Percentiles rank a stretch among this genome's conserved stretches.
Conservation (phyloP, 2,888 invertebrate genomes). For the Rhagophthalmus giganteus region DNA sequence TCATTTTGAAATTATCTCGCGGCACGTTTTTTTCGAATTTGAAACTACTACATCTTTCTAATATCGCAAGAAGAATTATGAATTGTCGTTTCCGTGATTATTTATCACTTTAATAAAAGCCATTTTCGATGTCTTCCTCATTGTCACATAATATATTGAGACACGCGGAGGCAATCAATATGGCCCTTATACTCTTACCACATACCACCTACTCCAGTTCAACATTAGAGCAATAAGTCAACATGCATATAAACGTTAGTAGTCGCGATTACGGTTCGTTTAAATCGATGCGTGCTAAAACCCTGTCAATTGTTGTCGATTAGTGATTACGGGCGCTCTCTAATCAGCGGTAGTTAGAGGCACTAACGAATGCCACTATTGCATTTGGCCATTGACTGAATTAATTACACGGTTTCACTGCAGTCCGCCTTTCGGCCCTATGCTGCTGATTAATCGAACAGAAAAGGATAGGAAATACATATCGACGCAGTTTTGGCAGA, state of each 20-base stretch:
- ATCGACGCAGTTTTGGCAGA: too few relatives aligned
- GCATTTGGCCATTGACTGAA: constrained; percentile 31
- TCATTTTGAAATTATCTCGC: constrained; percentile 3
- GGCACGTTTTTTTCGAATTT: background rate
- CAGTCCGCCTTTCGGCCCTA: constrained; percentile 2
- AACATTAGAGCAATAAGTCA: constrained; percentile 24
- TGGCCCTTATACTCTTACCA: constrained; percentile 2
- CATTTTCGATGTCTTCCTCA: constrained; percentile 25
- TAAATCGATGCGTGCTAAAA: constrained; percentile 31
- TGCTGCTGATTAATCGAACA: background rate
- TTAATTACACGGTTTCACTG: constrained; percentile 32
- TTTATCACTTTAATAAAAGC: constrained; percentile 23
- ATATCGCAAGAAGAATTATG: constrained; percentile 11
- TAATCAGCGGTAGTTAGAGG: constrained; percentile 34
- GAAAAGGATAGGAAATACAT: too few relatives aligned
- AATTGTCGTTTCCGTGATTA: constrained; percentile 21
- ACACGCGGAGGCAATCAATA: constrained; percentile 26
- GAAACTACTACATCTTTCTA: background rate
- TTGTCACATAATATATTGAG: constrained; percentile 24
- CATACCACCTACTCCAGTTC: constrained; percentile 7
- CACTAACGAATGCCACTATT: constrained; percentile 34
- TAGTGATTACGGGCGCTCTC: constrained; percentile 34
- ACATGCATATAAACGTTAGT: constrained; percentile 27
- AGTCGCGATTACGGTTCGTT: constrained; percentile 23
- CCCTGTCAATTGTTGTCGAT: constrained; percentile 38